Evolutionary conservation across 2,888 invertebrate genomes (phyloP).

Genomic region (Seladonia tumulorum): DNA sequence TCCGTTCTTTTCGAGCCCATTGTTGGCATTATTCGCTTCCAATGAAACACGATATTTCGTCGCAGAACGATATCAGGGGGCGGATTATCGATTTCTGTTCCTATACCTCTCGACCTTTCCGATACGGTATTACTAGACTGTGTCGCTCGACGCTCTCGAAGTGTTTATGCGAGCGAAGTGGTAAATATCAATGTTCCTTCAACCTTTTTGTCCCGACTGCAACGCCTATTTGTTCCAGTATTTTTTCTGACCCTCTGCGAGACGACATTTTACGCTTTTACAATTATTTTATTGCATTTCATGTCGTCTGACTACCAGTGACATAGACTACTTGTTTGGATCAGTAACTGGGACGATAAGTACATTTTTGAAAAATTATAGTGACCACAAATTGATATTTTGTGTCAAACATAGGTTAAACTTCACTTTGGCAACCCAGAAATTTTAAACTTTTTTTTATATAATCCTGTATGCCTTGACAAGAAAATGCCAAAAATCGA

Average conservation of each 20-base stretch:
- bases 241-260: background rate
- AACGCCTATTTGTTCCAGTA: background rate
- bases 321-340: no score
- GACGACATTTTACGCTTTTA: background rate
- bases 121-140: background rate
- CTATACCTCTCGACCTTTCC: background rate
- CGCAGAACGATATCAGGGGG: background rate
- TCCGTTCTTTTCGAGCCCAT: slow-evolving; percentile 38
- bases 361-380: no score
- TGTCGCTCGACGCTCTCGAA: background rate
- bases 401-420: no score
- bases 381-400: no score
- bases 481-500: no score
- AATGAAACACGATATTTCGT: slow-evolving; percentile 22
- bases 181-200: no score
- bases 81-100: background rate
- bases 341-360: no score
- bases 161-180: background rate
- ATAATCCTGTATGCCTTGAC: no score
- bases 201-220: background rate
- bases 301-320: no score
- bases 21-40: slow-evolving; percentile 10
- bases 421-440: no score
- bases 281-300: background rate
- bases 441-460: no score